A percentile compares a stretch with the other conserved stretches of the same genome.
phyloP scores from a whole-genome alignment of 2,888 invertebrate genomes.

The Eledona agricola region DNA sequence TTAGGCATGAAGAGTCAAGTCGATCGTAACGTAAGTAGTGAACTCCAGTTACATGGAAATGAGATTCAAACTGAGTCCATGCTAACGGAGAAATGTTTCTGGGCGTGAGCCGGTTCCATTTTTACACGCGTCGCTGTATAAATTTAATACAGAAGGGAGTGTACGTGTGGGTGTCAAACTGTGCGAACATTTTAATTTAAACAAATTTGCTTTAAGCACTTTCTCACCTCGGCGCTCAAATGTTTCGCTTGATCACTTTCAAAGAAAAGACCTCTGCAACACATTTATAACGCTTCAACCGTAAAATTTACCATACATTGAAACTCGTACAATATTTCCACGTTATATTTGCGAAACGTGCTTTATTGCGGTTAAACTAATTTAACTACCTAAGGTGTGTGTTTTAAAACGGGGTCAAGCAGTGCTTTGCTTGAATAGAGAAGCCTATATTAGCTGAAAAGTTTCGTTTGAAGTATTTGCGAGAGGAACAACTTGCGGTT shows the following conservation, averaged over 20 bases:
- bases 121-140: too few relatives aligned
- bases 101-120: too few relatives aligned
- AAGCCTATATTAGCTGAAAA: slow-evolving; percentile 19
- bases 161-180: too few relatives aligned
- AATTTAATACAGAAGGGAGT: too few relatives aligned
- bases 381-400: slow-evolving; percentile 15
- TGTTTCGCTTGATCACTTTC: too few relatives aligned
- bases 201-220: too few relatives aligned
- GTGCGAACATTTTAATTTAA: too few relatives aligned
- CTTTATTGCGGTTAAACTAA: slow-evolving; percentile 21
- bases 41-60: slow-evolving; percentile 48
- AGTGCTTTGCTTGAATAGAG: slow-evolving; percentile 9
- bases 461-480: slow-evolving; percentile 12
- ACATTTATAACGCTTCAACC: slow-evolving; percentile 13
- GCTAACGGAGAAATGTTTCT: too few relatives aligned
- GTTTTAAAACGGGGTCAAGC: slow-evolving; percentile 19
- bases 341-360: slow-evolving; percentile 18
- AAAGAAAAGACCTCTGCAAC: slow-evolving; percentile 13
- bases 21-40: slow-evolving; percentile 41
- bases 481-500: slow-evolving; percentile 16
- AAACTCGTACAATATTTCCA: slow-evolving; percentile 18
- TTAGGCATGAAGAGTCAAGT: slow-evolving; percentile 3
- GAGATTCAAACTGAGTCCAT: slow-evolving; percentile 45
- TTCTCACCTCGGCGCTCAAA: too few relatives aligned
- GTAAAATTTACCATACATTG: slow-evolving; percentile 14